Percentiles rank a stretch among this genome's conserved stretches.
Conservation (phyloP, 2,888 invertebrate genomes). For the Chesias legatella region DNA sequence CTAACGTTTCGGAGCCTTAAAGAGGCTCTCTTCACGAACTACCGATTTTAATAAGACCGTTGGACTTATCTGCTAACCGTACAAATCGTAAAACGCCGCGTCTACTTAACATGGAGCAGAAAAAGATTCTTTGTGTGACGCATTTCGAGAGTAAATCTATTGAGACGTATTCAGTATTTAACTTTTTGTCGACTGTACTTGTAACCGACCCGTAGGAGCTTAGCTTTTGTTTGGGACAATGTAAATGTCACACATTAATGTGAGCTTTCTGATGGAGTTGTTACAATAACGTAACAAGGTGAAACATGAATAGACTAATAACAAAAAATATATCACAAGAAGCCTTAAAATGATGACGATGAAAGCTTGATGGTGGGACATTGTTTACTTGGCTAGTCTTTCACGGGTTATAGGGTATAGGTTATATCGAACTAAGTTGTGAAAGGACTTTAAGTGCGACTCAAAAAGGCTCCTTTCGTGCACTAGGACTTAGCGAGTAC, state of each 20-base stretch:
- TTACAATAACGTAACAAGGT: conserved; percentile 6
- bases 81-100: conserved; percentile 52
- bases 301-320: too few relatives aligned
- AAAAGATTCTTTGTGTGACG: conserved; percentile 70
- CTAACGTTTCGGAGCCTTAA: too few relatives aligned
- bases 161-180: conserved; percentile 62
- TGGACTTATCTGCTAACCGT: conserved; percentile 45
- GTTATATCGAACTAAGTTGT: too few relatives aligned
- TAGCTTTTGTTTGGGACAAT: conserved; percentile 20
- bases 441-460: too few relatives aligned
- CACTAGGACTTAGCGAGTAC: too few relatives aligned
- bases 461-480: too few relatives aligned
- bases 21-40: too few relatives aligned
- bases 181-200: conserved; percentile 64
- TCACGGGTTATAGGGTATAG: too few relatives aligned
- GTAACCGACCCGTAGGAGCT: conserved; percentile 23
- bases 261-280: conserved; percentile 16
- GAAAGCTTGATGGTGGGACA: too few relatives aligned
- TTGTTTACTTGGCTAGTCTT: too few relatives aligned
- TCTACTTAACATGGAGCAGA: conserved; percentile 70
- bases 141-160: conserved; percentile 71
- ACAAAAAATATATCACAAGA: too few relatives aligned
- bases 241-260: conserved; percentile 20
- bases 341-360: too few relatives aligned
- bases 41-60: background rate